Evolutionary conservation across 2,888 invertebrate species (phyloP).

Genomic region (Ctena decussata): DNA sequence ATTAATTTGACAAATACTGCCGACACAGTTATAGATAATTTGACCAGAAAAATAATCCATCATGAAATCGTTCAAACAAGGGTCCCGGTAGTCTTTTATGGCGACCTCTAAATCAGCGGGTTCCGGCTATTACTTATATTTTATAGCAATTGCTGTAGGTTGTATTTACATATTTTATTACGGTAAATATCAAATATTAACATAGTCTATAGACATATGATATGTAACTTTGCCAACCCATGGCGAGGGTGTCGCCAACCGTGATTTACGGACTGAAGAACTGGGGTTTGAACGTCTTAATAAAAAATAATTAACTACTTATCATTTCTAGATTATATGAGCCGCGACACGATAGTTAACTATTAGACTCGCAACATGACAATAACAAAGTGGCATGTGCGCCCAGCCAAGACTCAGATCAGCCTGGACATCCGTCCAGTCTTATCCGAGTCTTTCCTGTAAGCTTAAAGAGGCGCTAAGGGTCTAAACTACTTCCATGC

Average conservation of each 20-base stretch:
- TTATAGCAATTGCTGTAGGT: conserved; percentile 12
- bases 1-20: conserved; percentile 24
- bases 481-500: too few species aligned
- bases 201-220: background rate
- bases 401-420: too few species aligned
- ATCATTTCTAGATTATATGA: too few species aligned
- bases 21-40: conserved; percentile 19
- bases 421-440: too few species aligned
- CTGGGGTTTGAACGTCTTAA: background rate
- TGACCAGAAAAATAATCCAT: conserved; percentile 1
- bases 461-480: too few species aligned
- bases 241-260: background rate
- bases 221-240: background rate
- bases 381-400: too few species aligned
- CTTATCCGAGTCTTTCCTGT: too few species aligned
- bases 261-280: background rate
- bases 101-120: background rate
- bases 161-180: conserved; percentile 2
- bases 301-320: too few species aligned
- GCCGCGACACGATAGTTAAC: too few species aligned
- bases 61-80: background rate
- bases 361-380: too few species aligned
- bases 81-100: background rate
- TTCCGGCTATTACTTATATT: background rate
- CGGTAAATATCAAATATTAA: conserved; percentile 8